phyloP scores from a whole-genome alignment of 2,888 invertebrate species.

The Gandaritis pyraliata region DNA sequence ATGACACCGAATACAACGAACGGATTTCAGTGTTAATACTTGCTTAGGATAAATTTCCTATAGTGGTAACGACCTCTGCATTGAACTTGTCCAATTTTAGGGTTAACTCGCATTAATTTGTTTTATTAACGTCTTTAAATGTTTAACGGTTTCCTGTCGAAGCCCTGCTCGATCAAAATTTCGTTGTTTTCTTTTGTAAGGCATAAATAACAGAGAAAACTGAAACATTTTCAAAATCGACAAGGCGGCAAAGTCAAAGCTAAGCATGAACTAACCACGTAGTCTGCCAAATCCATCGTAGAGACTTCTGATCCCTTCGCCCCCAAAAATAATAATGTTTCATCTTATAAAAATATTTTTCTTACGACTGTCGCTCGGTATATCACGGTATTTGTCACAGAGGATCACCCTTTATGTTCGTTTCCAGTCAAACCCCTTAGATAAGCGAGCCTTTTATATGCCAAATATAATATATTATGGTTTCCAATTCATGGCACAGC shows the following conservation, averaged over 20 bases:
- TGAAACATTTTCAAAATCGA: constrained; percentile 21
- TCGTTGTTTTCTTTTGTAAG: constrained; percentile 54
- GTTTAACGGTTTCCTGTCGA: constrained; percentile 78
- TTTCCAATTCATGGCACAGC: constrained; percentile 73
- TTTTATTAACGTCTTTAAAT: constrained; percentile 81
- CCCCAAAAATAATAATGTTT: constrained; percentile 85
- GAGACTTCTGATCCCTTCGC: constrained; percentile 76
- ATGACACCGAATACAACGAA: constrained; percentile 83
- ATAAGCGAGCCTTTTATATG: constrained; percentile 85
- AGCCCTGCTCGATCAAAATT: constrained; percentile 60
- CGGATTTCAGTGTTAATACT: constrained; percentile 84
- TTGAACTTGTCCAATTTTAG: constrained; percentile 84
- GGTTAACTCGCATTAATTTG: constrained; percentile 81
- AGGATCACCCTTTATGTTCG: constrained; percentile 85
- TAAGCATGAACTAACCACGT: constrained; percentile 19
- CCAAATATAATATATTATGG: constrained; percentile 85
- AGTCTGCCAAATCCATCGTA: constrained; percentile 71
- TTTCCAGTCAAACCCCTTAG: constrained; percentile 85
- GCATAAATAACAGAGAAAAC: constrained; percentile 23
- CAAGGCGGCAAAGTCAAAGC: constrained; percentile 19
- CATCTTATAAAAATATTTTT: constrained; percentile 85
- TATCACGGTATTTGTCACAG: constrained; percentile 85
- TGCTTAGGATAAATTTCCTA: constrained; percentile 81
- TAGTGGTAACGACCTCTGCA: constrained; percentile 82
- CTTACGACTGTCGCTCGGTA: constrained; percentile 83